Conservation (phyloP, 30 jellyfish, hydroid and myxozoan species). For the Chrysaora quinquecirrha region DNA sequence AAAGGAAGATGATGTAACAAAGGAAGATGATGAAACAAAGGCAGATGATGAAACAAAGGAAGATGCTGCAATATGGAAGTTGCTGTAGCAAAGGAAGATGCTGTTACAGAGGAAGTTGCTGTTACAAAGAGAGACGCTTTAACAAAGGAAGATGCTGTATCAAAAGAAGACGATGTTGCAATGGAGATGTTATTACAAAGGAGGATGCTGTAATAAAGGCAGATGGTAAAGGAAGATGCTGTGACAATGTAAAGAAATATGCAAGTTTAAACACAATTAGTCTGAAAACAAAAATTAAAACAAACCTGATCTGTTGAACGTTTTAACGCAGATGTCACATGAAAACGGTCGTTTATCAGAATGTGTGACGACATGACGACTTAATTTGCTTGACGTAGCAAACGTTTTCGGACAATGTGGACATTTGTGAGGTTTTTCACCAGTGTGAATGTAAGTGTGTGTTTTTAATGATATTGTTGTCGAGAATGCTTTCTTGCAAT, state of each 20-base stretch:
- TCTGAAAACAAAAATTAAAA: not conserved
- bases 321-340: conserved; percentile 90
- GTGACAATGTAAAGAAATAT: not conserved
- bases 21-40: no score
- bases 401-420: conserved; percentile 95
- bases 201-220: no score
- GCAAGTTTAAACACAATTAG: not conserved
- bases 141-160: no score
- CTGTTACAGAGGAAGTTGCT: no score
- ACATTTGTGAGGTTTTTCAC: conserved; percentile 96
- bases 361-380: conserved; percentile 98
- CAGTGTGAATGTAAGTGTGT: conserved; percentile 97
- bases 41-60: no score
- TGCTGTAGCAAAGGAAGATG: no score
- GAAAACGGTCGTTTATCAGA: conserved; percentile 93
- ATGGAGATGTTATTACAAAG: no score
- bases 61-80: no score
- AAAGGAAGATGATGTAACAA: no score
- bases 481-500: conserved; percentile 87
- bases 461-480: conserved; percentile 96
- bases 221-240: not conserved
- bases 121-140: no score
- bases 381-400: conserved; percentile 95
- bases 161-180: no score
- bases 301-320: conserved; percentile 98